Base-by-base conservation (phyloP, 2,797 vertebrate species). In the Myoxocephalus aenaeus region DNA sequence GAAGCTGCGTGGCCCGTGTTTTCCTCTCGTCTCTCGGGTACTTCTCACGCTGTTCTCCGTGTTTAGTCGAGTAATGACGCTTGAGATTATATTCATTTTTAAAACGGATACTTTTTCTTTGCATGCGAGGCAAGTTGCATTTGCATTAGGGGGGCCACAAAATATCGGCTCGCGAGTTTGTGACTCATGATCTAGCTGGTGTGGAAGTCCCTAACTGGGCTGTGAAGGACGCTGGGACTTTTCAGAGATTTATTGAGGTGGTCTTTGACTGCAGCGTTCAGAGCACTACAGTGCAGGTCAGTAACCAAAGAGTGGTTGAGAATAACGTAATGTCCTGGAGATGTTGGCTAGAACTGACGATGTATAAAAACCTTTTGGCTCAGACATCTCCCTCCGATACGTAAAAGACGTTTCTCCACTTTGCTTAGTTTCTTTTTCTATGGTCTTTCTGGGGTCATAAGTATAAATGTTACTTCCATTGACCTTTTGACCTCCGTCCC, bases 181-280 rank as follows among this genome's bases (percentile, higher is more conserved):
- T n/a, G 25, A 27, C 25, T 2, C 25, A 27, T 27, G 25, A 9
- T 8, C 34, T 34, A 7, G 34, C 32, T 69, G 5, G 15, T 29
- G 29, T 18, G 8, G 57, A 2, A 1, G 11, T 50, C 50, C 15
- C 44, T 27, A 53, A 51, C 9, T 14, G 34, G 3, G 11, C 36
- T 67, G 69, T 46, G 70, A 22, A 17, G 22, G 38, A 56, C 56
- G 29, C 40, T 76, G 34, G 58, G n/a, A 12, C 22, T 36, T 29
- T 61, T 75, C 34, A 38, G 7, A 38, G 51, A 51, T 84, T 82
- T 25, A 76, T 65, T 74, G 36, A 10, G 38, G 42, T 42, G 18
- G 54, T 83, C 56, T 69, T 61, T 73, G 38, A 32, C 48, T 42
- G 22, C 27, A 32, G 63, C 6, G 6, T 22, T 20, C 63, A 58